A percentile compares a stretch with the other conserved stretches of the same genome.
Conservation (phyloP, 1,140 invertebrate genomes). For the Sitobion miscanthi region DNA sequence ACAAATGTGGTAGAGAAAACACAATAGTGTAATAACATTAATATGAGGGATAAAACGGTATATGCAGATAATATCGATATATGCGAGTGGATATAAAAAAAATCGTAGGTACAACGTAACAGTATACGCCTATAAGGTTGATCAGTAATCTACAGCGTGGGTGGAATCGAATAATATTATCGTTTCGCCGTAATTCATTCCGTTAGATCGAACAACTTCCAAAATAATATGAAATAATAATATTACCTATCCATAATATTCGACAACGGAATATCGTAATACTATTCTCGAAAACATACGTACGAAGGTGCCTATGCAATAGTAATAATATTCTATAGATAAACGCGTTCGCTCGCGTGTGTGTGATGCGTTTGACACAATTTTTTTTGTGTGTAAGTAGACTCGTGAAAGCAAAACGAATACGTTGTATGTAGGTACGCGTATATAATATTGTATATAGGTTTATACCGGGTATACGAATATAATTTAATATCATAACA, state of each 20-base stretch:
- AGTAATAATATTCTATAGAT: background rate
- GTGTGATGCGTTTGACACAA: background rate
- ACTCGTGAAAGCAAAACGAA: background rate
- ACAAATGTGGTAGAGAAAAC: background rate
- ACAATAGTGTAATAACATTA: background rate
- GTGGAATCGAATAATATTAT: background rate
- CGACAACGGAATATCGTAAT: no score
- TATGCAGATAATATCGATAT: no score
- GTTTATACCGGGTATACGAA: background rate
- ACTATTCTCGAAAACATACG: background rate
- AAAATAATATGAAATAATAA: background rate
- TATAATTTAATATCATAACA: background rate
- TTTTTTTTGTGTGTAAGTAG: background rate
- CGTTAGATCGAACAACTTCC: background rate
- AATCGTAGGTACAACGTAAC: background rate
- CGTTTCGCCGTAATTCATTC: background rate
- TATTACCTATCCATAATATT: background rate
- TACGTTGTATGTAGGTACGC: background rate
- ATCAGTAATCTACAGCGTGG: background rate
- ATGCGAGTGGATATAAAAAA: background rate
- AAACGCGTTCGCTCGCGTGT: no score
- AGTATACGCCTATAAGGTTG: background rate
- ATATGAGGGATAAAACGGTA: background rate
- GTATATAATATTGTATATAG: background rate
- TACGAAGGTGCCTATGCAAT: background rate